Conservation (phyloP, 1,140 invertebrate species). For the Eumaeus atala region DNA sequence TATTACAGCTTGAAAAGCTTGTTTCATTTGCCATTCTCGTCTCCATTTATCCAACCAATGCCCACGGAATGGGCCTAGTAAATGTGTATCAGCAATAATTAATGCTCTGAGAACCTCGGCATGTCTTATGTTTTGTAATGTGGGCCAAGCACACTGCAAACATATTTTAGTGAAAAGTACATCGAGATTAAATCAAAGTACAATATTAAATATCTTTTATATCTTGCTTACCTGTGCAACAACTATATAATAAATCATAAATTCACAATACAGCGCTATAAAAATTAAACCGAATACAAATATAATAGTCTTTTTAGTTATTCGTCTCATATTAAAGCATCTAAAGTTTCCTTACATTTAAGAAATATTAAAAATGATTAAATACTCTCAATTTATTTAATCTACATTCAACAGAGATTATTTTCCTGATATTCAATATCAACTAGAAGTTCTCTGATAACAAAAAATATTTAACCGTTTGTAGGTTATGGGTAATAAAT, state of each 20-base stretch:
- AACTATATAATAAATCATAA: slow-evolving; percentile 52
- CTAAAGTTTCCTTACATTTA: too few species aligned
- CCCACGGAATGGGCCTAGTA: slow-evolving; percentile 89
- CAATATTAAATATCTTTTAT: slow-evolving; percentile 3
- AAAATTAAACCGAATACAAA: slow-evolving; percentile 39
- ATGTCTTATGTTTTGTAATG: slow-evolving; percentile 23
- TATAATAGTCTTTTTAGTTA: slow-evolving; percentile 42
- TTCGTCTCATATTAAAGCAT: slow-evolving; percentile 33
- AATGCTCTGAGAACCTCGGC: slow-evolving; percentile 78
- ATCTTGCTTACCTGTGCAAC: slow-evolving; percentile 39
- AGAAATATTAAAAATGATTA: too few species aligned
- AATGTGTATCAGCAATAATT: slow-evolving; percentile 94
- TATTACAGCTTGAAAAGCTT: slow-evolving; percentile 92
- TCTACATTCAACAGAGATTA: too few species aligned
- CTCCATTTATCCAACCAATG: slow-evolving; percentile 98
- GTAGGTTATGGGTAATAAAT: too few species aligned
- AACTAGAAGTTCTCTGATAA: too few species aligned
- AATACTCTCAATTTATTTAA: too few species aligned
- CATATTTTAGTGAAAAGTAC: slow-evolving; percentile 19
- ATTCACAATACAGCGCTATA: slow-evolving; percentile 52
- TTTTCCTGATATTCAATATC: too few species aligned
- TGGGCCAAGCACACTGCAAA: slow-evolving; percentile 48
- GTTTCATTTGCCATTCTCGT: slow-evolving; percentile 98
- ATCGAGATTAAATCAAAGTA: not conserved
- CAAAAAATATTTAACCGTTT: too few species aligned